Evolutionary conservation across 2,888 invertebrate genomes (phyloP).

Genomic region (Willowsia nigromaculata): DNA sequence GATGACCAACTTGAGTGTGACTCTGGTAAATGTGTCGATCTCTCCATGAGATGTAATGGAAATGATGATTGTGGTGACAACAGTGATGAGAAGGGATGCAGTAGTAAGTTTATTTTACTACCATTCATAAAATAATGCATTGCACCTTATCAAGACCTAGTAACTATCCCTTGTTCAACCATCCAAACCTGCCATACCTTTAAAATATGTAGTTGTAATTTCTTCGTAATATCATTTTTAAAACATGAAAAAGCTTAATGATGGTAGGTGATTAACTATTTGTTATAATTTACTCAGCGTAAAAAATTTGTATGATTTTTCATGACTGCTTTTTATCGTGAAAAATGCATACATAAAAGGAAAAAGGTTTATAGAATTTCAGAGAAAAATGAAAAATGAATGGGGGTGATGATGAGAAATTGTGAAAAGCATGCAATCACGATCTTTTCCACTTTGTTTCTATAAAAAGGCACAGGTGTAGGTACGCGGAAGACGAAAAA

Average conservation of each 20-base stretch:
- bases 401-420: neutral
- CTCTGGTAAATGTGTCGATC: conserved; percentile 67
- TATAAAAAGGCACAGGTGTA: conserved; percentile 34
- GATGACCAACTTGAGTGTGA: conserved; percentile 65
- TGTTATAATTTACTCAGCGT: neutral
- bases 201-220: no score
- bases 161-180: no score
- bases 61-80: conserved; percentile 70
- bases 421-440: conserved; percentile 11
- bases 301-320: neutral
- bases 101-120: conserved; percentile 57
- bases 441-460: conserved; percentile 21
- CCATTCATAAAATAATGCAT: neutral
- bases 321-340: no score
- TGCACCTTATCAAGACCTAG: no score
- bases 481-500: conserved; percentile 10
- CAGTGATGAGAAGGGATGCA: conserved; percentile 73
- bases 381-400: neutral
- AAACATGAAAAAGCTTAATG: neutral
- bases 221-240: no score
- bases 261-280: neutral
- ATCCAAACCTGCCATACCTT: no score
- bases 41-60: conserved; percentile 65
- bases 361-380: no score
- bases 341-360: no score